Base-by-base conservation (phyloP, 1,140 invertebrate genomes). In the Drosophila bipectinata region DNA sequence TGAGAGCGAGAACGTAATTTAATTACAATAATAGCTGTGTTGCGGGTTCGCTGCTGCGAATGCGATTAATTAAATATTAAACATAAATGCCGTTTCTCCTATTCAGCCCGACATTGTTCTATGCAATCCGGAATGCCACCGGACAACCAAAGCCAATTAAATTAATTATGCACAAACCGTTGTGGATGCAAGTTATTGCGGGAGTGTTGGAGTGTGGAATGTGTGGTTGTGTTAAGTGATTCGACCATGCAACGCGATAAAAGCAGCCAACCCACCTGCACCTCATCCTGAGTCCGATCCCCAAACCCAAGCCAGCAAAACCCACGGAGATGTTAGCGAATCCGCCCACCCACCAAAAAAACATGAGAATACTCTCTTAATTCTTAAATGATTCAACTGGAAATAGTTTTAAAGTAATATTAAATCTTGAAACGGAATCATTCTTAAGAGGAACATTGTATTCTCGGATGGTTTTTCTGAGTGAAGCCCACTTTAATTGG, bases 1-100 rank as follows among this genome's bases (percentile, higher is more conserved):
- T 61, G 45, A 18, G 28, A 32, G 51, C 57, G 32, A 10, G 28
- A 37, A 74, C 66, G 73, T 24, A 37, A 49, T 56, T 52, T 80
- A 71, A 78, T 87, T 85, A 59, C 39, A 60, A 26, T 60, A 47
- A 51, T 61, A 41, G 15, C 54, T 66, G 4, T 37, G 54, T 55
- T 49, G 51, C 37, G 45, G 51, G 12, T 44, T 45, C 26, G 39
- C 39, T 48, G 53, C 34, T 8, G 54, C 67, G 59, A 73, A 56
- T 71, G 68, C 69, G 60, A 85, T 87, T 88, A 82, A 85, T 82
- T 64, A 82, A 88, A 82, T 88, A 88, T 84, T 72, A 79, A 76
- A 61, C 56, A 81, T 52, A 54, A 77, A 69, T 69, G 60, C 60
- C 34, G 12, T 39, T 66, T 57, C 45, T 39, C 28, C 66, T 51